Conservation (phyloP, 2,797 vertebrate species). For the Tangara arthus region DNA sequence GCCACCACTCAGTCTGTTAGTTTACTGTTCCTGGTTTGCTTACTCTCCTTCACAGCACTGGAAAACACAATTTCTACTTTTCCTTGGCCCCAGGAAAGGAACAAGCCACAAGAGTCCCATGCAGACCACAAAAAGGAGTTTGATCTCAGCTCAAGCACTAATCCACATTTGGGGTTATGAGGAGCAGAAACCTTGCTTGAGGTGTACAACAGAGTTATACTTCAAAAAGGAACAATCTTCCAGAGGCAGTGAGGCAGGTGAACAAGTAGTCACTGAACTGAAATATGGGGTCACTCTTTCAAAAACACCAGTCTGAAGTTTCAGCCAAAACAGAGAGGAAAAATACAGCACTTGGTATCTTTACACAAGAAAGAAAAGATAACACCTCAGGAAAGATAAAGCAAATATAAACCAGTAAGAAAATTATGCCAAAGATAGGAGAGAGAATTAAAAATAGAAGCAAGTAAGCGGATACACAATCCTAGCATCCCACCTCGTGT, state of each 20-base stretch:
- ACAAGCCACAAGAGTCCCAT: neutral
- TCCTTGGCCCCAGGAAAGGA: neutral
- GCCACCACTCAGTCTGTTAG: neutral
- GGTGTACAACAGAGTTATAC: neutral
- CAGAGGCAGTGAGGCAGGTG: neutral
- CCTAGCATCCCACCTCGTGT: neutral
- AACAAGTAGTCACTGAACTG: neutral
- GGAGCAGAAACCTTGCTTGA: neutral
- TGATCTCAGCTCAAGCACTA: neutral
- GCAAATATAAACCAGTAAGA: neutral
- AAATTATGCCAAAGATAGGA: neutral
- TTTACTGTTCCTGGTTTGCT: neutral
- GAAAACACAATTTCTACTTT: neutral
- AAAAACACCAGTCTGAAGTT: neutral
- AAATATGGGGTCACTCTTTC: neutral
- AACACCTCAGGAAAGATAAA: neutral
- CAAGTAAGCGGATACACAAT: neutral
- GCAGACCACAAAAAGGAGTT: neutral
- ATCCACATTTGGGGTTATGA: neutral
- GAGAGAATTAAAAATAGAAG: neutral
- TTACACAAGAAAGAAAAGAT: neutral
- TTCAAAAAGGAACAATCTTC: neutral
- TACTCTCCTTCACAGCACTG: fast-evolving
- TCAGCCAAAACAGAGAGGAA: neutral
- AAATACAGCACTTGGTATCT: neutral